Conservation (phyloP, 2,113 vertebrate species). For the Perca fluviatilis region DNA sequence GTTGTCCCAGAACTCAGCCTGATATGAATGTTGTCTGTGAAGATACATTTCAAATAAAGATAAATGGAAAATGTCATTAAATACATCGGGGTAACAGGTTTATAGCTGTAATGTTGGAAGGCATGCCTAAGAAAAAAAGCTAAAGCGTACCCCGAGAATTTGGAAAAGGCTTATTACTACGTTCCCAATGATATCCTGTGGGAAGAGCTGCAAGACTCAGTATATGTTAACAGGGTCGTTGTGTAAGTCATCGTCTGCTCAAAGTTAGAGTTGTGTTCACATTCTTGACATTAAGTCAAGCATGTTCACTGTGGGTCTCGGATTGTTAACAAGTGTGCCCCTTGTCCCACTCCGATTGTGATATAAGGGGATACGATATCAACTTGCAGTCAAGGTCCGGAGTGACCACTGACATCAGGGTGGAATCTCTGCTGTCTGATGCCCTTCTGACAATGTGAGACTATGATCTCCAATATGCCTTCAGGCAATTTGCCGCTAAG, state of each 20-base stretch:
- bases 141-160: neutral
- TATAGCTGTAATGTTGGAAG: neutral
- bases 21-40: neutral
- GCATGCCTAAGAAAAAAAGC: neutral
- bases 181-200: neutral
- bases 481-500: neutral
- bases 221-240: neutral
- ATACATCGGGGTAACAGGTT: too few species aligned
- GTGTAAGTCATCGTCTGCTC: slow-evolving; percentile 27
- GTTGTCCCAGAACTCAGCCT: neutral
- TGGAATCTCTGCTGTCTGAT: slow-evolving; percentile 20
- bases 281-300: slow-evolving; percentile 59
- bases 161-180: neutral
- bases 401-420: slow-evolving; percentile 45
- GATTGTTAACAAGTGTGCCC: slow-evolving; percentile 25
- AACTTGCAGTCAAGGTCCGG: slow-evolving; percentile 22
- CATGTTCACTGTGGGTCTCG: slow-evolving; percentile 3
- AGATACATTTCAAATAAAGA: neutral
- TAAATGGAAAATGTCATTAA: neutral
- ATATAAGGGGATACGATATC: slow-evolving; percentile 49
- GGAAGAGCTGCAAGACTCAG: neutral
- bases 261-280: slow-evolving; percentile 33
- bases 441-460: slow-evolving; percentile 2
- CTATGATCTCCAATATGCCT: neutral
- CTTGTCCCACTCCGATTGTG: slow-evolving; percentile 34